Conservation (phyloP, 2,888 invertebrate species). For the Digitonthophagus gazella region DNA sequence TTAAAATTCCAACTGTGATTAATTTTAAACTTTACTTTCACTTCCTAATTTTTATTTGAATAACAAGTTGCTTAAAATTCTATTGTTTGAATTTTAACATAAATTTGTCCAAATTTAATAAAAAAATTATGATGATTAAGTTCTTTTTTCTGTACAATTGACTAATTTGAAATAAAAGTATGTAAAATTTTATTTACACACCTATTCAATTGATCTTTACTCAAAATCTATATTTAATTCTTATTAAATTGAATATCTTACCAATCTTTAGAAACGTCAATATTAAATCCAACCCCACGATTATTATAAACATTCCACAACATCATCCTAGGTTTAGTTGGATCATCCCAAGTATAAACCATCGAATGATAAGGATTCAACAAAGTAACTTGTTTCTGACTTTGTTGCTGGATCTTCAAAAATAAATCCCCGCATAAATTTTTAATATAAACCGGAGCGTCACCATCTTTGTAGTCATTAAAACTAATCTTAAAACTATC, state of each 20-base stretch:
- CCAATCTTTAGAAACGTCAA: slow-evolving; percentile 71
- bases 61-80: too few relatives aligned
- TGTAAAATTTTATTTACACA: background rate
- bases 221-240: background rate
- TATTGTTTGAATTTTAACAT: too few relatives aligned
- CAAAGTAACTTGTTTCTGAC: slow-evolving; percentile 65
- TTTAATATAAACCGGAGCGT: slow-evolving; percentile 79
- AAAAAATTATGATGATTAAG: too few relatives aligned
- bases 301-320: slow-evolving; percentile 83
- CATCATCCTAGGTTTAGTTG: slow-evolving; percentile 66
- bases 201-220: background rate
- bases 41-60: too few relatives aligned
- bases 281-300: slow-evolving; percentile 68
- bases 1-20: too few relatives aligned
- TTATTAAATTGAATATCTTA: slow-evolving; percentile 40
- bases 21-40: too few relatives aligned
- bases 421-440: slow-evolving; percentile 82
- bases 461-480: slow-evolving; percentile 70
- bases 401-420: slow-evolving; percentile 71
- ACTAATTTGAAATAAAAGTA: background rate
- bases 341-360: slow-evolving; percentile 85
- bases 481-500: slow-evolving; percentile 74
- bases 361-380: slow-evolving; percentile 73
- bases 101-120: too few relatives aligned
- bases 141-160: too few relatives aligned